Conservation (phyloP, 2,113 vertebrate genomes). For the Balaenoptera acutorostrata region DNA sequence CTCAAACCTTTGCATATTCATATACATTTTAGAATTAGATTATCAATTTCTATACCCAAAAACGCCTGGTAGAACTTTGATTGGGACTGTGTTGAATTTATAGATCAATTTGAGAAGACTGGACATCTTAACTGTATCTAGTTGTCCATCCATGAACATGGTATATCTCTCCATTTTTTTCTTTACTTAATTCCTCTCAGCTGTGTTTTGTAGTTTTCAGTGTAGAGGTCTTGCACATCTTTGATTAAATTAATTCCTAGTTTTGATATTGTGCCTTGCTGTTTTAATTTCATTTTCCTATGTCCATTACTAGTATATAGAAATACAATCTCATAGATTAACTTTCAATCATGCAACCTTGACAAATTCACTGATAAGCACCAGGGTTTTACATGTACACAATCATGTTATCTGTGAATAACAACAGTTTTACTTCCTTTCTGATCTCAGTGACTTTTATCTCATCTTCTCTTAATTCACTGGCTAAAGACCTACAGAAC, state of each 20-base stretch:
- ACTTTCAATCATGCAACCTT: neutral
- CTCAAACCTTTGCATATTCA: neutral
- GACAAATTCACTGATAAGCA: neutral
- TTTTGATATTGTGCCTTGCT: neutral
- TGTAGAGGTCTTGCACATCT: neutral
- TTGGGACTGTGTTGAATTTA: too few relatives aligned
- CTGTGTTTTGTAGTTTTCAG: neutral
- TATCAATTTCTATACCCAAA: neutral
- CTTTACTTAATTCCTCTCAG: neutral
- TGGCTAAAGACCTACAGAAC: neutral
- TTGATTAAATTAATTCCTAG: neutral
- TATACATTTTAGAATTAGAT: neutral
- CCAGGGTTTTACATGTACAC: fast-evolving
- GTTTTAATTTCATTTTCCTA: neutral
- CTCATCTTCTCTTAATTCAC: neutral
- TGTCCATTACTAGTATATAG: neutral
- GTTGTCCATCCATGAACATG: neutral
- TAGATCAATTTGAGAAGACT: neutral
- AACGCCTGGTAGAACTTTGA: neutral
- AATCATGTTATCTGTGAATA: neutral
- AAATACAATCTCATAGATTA: neutral
- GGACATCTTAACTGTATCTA: fast-evolving
- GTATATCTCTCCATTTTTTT: fast-evolving
- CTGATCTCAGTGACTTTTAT: neutral
- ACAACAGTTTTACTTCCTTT: neutral